phyloP scores from a whole-genome alignment of 2,888 invertebrate species.

The Torymus aiolomorphi region DNA sequence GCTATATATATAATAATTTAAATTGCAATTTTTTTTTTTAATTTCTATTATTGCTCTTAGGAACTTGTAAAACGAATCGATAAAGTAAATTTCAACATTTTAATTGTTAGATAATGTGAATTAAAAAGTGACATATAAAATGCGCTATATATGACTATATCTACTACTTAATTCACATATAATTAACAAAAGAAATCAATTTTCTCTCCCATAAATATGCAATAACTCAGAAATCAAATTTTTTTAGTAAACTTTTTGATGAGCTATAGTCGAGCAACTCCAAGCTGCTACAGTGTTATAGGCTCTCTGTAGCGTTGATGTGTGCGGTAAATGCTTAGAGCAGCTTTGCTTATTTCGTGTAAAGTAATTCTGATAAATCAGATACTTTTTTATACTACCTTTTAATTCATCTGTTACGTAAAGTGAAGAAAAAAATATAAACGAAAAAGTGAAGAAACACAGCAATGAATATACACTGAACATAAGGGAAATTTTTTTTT shows the following conservation, averaged over 20 bases:
- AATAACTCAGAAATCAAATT: constrained; percentile 22
- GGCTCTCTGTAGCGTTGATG: constrained; percentile 18
- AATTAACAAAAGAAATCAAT: constrained; percentile 1
- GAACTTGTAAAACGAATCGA: no score
- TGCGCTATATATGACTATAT: neutral
- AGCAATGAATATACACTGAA: constrained; percentile 14
- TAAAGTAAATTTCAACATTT: neutral
- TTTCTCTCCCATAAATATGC: constrained; percentile 27
- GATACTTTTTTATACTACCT: constrained; percentile 19
- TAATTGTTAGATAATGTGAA: neutral
- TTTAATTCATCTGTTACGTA: constrained; percentile 9
- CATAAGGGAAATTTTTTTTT: constrained; percentile 6
- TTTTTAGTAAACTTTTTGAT: constrained; percentile 7
- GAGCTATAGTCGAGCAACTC: constrained; percentile 19
- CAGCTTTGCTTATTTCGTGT: constrained; percentile 19
- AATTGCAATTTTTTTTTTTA: constrained; percentile 4
- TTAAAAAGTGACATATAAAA: neutral
- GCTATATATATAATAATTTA: neutral
- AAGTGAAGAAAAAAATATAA: constrained; percentile 21
- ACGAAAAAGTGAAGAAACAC: neutral
- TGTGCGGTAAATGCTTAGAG: constrained; percentile 38
- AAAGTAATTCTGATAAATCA: constrained; percentile 27
- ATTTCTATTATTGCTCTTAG: neutral
- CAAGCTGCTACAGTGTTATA: constrained; percentile 25
- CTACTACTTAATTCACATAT: constrained; percentile 10